A percentile compares a stretch with the other conserved stretches of the same genome.
These are phyloP conservation scores for Paralichthys olivaceus DNA, from an alignment of 2,113 vertebrate genomes.

Conservation along the genomic window DNA sequence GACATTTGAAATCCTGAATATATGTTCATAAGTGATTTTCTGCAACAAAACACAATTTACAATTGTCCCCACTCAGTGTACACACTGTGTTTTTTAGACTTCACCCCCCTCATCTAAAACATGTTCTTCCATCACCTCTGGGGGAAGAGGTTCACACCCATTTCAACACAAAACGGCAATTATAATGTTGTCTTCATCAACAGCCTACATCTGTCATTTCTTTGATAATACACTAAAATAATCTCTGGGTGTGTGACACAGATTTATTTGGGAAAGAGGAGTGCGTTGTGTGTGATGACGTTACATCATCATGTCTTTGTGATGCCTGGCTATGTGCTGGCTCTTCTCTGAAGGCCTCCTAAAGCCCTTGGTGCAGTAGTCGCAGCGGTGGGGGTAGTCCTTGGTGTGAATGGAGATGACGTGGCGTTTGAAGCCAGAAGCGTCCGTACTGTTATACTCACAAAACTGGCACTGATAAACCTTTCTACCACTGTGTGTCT, in stretches of 20 bases:
- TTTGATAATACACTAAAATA: slow-evolving; percentile 74
- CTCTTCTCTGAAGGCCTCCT: slow-evolving; percentile 98
- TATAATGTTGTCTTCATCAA: slow-evolving; percentile 61
- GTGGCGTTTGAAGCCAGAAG: slow-evolving; percentile 99
- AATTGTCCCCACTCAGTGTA: slow-evolving; percentile 68
- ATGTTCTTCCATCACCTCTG: slow-evolving; percentile 53
- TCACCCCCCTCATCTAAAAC: slow-evolving; percentile 58
- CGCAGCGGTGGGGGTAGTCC: slow-evolving; percentile 98
- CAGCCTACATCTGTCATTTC: slow-evolving; percentile 56
- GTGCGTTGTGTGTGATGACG: slow-evolving; percentile 55
- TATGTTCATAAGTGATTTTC: slow-evolving; percentile 78
- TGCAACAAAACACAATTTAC: slow-evolving; percentile 76
- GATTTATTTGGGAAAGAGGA: slow-evolving; percentile 63
- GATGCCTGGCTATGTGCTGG: slow-evolving; percentile 99
- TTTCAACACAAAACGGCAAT: slow-evolving; percentile 71
- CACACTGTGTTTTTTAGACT: slow-evolving; percentile 49
- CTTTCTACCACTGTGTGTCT: slow-evolving; percentile 98
- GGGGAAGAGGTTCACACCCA: slow-evolving; percentile 60
- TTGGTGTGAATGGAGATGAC: slow-evolving; percentile 99
- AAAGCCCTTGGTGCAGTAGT: slow-evolving; percentile 99
- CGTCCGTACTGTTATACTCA: slow-evolving; percentile 98
- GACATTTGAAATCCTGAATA: slow-evolving; percentile 84
- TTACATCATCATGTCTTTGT: slow-evolving; percentile 96
- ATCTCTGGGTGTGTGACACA: slow-evolving; percentile 68
- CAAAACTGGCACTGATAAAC: slow-evolving; percentile 99